These are phyloP conservation scores for Zosterops borbonicus DNA, from an alignment of 2,113 vertebrate species.

Conservation along the genomic window DNA sequence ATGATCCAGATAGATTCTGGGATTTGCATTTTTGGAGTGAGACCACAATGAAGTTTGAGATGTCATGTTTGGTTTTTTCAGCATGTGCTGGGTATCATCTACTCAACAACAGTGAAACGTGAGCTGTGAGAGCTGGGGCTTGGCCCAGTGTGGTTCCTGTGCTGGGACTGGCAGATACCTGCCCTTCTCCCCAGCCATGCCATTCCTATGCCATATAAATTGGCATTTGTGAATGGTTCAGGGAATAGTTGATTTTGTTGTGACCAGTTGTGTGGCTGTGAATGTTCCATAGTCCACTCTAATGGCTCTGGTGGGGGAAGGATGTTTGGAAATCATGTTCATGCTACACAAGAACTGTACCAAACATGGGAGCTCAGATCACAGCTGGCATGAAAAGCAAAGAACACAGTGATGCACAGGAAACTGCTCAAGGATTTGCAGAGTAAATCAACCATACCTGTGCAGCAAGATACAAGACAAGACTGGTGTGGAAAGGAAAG, in stretches of 20 bases:
- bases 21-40: not conserved
- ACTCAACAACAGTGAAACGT: accelerated
- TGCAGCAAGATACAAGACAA: not conserved
- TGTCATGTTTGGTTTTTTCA: not conserved
- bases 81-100: not conserved
- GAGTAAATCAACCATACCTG: not conserved
- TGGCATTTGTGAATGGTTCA: not conserved
- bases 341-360: not conserved
- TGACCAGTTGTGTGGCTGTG: not conserved
- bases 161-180: not conserved
- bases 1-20: not conserved
- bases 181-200: not conserved
- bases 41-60: not conserved
- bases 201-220: accelerated
- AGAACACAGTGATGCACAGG: not conserved
- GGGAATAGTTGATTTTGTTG: not conserved
- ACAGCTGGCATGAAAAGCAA: not conserved
- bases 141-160: not conserved
- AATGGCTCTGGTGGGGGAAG: not conserved
- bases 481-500: not conserved
- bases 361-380: not conserved
- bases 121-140: not conserved
- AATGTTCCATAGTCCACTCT: not conserved
- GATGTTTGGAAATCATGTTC: constrained; percentile 1
- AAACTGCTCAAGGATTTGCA: not conserved